These are phyloP conservation scores for Lepisosteus oculatus DNA, from an alignment of 2,113 vertebrate species.

Conservation along the genomic window DNA sequence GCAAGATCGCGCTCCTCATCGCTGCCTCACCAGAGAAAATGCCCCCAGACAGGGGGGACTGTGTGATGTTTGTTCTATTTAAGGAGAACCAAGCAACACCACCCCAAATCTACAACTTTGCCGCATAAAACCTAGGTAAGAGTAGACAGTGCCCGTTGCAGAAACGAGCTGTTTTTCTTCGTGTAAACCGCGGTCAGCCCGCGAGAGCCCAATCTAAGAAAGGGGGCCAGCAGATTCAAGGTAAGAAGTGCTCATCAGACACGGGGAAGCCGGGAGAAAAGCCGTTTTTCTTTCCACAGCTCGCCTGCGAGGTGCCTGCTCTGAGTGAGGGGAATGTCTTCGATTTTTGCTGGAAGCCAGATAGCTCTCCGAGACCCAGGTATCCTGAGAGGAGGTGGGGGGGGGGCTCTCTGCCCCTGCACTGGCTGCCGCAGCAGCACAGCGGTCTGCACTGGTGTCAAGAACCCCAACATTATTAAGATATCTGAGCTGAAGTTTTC, in stretches of 20 bases:
- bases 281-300: slow-evolving; percentile 29
- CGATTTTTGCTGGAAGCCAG: slow-evolving; percentile 52
- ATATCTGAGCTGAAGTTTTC: slow-evolving; percentile 78
- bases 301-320: slow-evolving; percentile 35
- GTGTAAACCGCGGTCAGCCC: slow-evolving; percentile 2
- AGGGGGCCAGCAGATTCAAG: slow-evolving; percentile 8
- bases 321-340: slow-evolving; percentile 49
- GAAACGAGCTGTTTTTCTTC: neutral
- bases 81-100: neutral
- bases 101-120: neutral
- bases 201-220: neutral
- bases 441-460: slow-evolving; percentile 6
- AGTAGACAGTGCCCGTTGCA: neutral
- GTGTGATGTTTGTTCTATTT: neutral
- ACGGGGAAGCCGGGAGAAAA: slow-evolving; percentile 4
- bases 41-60: neutral
- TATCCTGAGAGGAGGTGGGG: slow-evolving; percentile 42
- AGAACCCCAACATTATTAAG: slow-evolving; percentile 69
- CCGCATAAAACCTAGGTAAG: neutral
- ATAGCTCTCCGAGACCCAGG: slow-evolving; percentile 43
- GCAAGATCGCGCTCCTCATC: no score
- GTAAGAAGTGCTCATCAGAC: slow-evolving; percentile 18
- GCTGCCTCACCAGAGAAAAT: no score
- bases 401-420: neutral
- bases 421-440: neutral